phyloP scores from a whole-genome alignment of 2,113 vertebrate species.

The Mustela lutreola region DNA sequence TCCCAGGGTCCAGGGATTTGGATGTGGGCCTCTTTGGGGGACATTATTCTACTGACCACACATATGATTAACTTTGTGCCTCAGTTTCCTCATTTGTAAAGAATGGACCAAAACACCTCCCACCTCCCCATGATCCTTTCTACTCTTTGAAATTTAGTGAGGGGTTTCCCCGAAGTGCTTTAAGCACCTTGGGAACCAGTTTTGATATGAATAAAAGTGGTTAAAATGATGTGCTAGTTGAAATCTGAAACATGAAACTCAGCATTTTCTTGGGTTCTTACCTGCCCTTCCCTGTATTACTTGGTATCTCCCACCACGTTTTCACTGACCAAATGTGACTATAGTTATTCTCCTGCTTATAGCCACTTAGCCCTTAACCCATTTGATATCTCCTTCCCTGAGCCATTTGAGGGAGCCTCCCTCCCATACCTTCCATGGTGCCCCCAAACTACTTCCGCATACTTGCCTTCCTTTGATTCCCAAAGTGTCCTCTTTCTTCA shows the following conservation, averaged over 20 bases:
- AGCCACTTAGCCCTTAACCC: neutral
- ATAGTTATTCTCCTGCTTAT: neutral
- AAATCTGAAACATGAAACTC: neutral
- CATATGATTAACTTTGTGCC: neutral
- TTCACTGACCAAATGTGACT: neutral
- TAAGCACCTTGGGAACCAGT: neutral
- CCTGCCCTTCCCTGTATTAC: neutral
- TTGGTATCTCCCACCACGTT: neutral
- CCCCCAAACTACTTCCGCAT: neutral
- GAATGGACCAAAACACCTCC: neutral
- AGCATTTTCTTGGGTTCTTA: neutral
- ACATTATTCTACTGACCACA: neutral
- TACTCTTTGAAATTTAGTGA: neutral
- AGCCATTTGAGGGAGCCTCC: neutral
- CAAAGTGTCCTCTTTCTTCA: neutral
- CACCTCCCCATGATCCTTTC: neutral
- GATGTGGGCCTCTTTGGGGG: neutral
- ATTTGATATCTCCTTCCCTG: neutral
- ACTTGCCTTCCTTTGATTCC: neutral
- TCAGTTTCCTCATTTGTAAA: slow-evolving; percentile 38
- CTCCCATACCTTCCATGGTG: neutral
- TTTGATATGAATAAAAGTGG: neutral
- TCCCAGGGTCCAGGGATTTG: neutral
- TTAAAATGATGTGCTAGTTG: neutral
- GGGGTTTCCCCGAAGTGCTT: neutral